phyloP scores from a whole-genome alignment of 2,797 vertebrate species.

The Lepilemur septentrionalis region DNA sequence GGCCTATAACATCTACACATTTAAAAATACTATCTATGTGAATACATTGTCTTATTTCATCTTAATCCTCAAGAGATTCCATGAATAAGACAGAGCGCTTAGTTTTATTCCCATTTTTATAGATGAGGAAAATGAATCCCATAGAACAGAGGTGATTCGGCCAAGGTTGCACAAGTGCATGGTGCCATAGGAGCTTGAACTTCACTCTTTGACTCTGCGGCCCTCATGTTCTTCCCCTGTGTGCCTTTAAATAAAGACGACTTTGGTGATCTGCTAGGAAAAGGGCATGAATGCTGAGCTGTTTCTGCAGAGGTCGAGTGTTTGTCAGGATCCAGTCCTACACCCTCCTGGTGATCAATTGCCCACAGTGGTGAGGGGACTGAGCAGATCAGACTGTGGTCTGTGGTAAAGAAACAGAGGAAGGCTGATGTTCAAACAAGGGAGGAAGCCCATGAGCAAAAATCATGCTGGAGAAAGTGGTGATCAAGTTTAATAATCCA shows the following conservation, averaged over 20 bases:
- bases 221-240: neutral
- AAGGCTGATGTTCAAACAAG: neutral
- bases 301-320: neutral
- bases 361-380: neutral
- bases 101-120: slow-evolving; percentile 21
- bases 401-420: neutral
- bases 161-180: neutral
- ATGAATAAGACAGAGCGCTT: neutral
- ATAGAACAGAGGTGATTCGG: neutral
- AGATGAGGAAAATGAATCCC: neutral
- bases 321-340: neutral
- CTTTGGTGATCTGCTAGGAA: neutral
- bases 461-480: slow-evolving; percentile 22
- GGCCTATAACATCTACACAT: neutral
- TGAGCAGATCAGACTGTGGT: neutral
- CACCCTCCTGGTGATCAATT: neutral
- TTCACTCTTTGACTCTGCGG: neutral
- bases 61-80: neutral
- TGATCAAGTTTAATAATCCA: slow-evolving; percentile 26
- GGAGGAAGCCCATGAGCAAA: slow-evolving; percentile 7
- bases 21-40: neutral
- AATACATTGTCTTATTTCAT: slow-evolving; percentile 9
- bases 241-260: neutral
- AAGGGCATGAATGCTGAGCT: neutral
- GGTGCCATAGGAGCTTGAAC: neutral